Base-by-base conservation (phyloP, 2,888 invertebrate species). In the Pseudococcus longispinus region DNA sequence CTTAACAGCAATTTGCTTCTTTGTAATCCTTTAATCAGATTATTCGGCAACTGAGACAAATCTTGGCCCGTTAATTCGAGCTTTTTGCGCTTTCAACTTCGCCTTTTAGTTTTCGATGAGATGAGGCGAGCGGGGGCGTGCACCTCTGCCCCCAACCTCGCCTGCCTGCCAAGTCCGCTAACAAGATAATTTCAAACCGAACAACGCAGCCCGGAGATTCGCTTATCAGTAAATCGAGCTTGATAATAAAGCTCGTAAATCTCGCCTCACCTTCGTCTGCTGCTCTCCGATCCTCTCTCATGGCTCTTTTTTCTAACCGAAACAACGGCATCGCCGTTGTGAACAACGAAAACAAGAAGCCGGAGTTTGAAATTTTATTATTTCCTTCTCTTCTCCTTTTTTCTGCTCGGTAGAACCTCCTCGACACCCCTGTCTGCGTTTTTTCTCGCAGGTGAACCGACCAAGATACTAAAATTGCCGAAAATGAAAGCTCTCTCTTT, bases 11-110 rank as follows among this genome's bases (percentile, higher is more conserved):
- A 80, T 80, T 80, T 42, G 77, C 77, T 80, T 26, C 84, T 60
- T 83, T 29, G 51, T 55, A 83, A 83, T 55, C 46, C 37, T 84
- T 84, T 84, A 84, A 84, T 84, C 84, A 84, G 84, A 84, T 84
- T 84, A 84, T 60, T 55, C 60, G 23, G 84, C 70, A 84, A 51
- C 51, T 51, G 51, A 29, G 84, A 60, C 84, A 84, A 84, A 84
- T 84, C 60, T 84, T 46, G 51, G 23, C 46, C 51, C 26, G 37
- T 60, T 84, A 84, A 84, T 84, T 84, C 84, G 84, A 37, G 32
- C 84, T 55, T 55, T 84, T 84, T 84, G 37, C 84, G 60, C 60
- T 84, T 84, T 60, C 77, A 42, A 80, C 77, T 80, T 37, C 77
- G 42, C 29, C 37, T 42, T 80, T 70, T 70, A 70, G 60, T 60